Evolutionary conservation across 2,113 vertebrate genomes (phyloP), one percentile per base, ranked within the genome.

Genomic region (Microcebus lehilahytsara): DNA sequence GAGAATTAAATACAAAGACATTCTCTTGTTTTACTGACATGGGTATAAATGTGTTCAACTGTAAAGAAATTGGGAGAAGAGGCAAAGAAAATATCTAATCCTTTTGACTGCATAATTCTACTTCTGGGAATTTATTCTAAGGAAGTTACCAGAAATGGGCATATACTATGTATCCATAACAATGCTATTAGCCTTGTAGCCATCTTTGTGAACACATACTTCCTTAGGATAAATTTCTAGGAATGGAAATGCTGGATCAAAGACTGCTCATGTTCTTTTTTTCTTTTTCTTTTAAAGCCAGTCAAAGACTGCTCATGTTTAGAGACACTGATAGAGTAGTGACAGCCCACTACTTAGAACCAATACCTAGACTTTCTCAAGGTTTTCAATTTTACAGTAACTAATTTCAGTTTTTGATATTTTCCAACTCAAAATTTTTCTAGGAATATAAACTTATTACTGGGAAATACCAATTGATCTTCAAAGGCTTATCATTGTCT

Each of bases 171-270:
- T 10, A 81, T 81, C 49, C 22, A 93, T 79, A 89, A 86, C 10
- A 89, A 91, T 90, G 60, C 32, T 81, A 86, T 40, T 95, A 89
- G 64, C 34, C 84, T 40, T 34, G 6, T 12, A 84, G 46, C 60
- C 66, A 95, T 53, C 67, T 91, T 94, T 92, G 77, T 87, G n/a
- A 95, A 90, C 37, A 71, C 56, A 84, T 53, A 80, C 42, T 77
- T 96, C 46, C 77, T 96, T 67, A 40, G 16, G 60, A 88, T 85
- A 91, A 97, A 96, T 87, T 95, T 62, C 80, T 87, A 93, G 22
- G 58, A 89, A 75, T 80, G 16, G 71, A 88, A 95, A 95, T 94
- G 20, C n/a, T 85, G n/a, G 25, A n/a, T 85, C 67, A 88, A 90
- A 77, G n/a, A 88, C 74, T 93, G 42, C 6, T 46, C 42, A 46